Evolutionary conservation across 1,140 invertebrate genomes (phyloP), one percentile per base, ranked within the genome.

Genomic region (Hirudo medicinalis): DNA sequence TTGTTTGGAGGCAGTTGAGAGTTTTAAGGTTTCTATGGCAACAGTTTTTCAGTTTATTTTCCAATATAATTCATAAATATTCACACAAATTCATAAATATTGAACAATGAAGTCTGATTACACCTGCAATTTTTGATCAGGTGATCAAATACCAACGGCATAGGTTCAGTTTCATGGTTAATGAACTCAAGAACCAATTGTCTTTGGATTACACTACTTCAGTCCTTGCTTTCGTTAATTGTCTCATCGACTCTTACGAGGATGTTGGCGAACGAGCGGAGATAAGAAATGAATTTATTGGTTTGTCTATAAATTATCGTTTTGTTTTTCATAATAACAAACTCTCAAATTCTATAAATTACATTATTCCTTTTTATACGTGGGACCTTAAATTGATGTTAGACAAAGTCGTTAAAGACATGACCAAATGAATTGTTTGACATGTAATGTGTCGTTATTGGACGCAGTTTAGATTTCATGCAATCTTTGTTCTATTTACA

Each of bases 141-240:
- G 73, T 70, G 36, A 74, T 72, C 0, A 77, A 76, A 73, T 78
- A 78, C 54, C 75, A 77, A 54, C 76, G 80, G 36, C 82, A 85
- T 73, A 77, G 84, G 25, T 85, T 84, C 74, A 79, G 80, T 68
- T 66, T 81, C 17, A 72, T 85, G 0, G 71, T 86, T 6, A 77
- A 80, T n/a, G 84, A 86, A 74, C 76, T 86, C 13, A 75, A 76
- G 25, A 54, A 70, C 6, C 82, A 83, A 9, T 80, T 78, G 69
- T 71, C 76, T 9, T 74, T 76, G 19, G 40, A 43, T 17, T 85
- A 84, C 76, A 78, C 80, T 67, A 79, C 80, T 2, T 79, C 81
- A 5, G 71, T 86, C 4, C 74, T 85, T 54, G 82, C 82, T 22
- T 82, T 86, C 66, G 79, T 84, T 57, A 86, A 86, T 78, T 86